Conservation (phyloP, 2,888 invertebrate species). For the Sclerodermus sp. region DNA sequence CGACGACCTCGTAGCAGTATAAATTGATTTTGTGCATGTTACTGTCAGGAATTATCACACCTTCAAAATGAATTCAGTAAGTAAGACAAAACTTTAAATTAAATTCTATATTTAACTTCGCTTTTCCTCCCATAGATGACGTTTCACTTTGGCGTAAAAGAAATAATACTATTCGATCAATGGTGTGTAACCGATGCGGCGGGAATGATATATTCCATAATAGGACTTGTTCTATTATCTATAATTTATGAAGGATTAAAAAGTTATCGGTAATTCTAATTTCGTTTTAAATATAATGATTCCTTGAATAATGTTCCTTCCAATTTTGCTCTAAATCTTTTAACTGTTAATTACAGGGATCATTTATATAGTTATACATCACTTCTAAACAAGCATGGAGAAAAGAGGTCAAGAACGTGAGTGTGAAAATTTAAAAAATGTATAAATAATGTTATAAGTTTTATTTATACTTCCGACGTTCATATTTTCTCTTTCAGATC, state of each 20-base stretch:
- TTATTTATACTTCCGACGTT: no score
- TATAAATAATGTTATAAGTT: no score
- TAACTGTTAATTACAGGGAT: conserved; percentile 29
- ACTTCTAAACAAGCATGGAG: conserved; percentile 4
- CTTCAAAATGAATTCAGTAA: conserved; percentile 22
- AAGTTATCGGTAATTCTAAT: conserved; percentile 60
- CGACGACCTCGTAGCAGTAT: not conserved
- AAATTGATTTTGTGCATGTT: conserved; percentile 3
- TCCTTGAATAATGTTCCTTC: not conserved
- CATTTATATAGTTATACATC: conserved; percentile 26
- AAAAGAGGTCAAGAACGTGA: conserved; percentile 26
- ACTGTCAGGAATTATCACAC: not conserved
- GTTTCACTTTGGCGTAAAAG: conserved; percentile 60
- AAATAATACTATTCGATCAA: conserved; percentile 60
- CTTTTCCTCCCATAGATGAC: conserved; percentile 53
- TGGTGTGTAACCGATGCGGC: conserved; percentile 58
- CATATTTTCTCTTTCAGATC: conserved; percentile 42
- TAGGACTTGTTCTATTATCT: conserved; percentile 66
- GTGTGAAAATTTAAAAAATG: no score
- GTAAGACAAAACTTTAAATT: conserved; percentile 1
- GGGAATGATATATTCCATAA: conserved; percentile 64
- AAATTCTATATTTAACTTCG: not conserved
- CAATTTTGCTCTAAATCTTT: no score
- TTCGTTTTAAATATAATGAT: not conserved
- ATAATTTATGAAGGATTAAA: conserved; percentile 70